Evolutionary conservation across 1,140 invertebrate genomes (phyloP).

Genomic region (Heliconius nattereri): DNA sequence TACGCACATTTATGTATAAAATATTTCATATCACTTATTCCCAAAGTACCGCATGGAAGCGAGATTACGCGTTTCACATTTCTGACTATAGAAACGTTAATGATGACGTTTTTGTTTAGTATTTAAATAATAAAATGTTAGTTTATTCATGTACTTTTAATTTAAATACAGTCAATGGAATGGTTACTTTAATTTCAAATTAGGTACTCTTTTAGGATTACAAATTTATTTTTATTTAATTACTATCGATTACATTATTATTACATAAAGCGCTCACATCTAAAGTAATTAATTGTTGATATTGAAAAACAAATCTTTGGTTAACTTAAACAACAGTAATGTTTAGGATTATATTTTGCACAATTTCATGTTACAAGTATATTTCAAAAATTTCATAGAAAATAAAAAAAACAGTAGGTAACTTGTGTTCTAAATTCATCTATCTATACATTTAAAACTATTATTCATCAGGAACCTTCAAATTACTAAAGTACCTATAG

Average conservation of each 20-base stretch:
- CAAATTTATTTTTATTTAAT: background rate
- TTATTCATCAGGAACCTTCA: slow-evolving; percentile 76
- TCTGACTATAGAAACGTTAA: background rate
- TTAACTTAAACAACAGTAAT: slow-evolving; percentile 30
- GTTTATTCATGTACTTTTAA: background rate
- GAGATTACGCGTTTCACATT: background rate
- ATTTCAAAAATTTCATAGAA: background rate
- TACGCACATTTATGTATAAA: slow-evolving; percentile 52
- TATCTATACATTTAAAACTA: slow-evolving; percentile 65
- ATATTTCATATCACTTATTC: slow-evolving; percentile 55
- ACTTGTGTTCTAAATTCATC: slow-evolving; percentile 58
- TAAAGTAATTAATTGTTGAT: background rate
- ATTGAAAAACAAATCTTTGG: slow-evolving; percentile 38
- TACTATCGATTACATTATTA: slow-evolving; percentile 7
- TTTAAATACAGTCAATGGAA: background rate
- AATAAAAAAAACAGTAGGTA: slow-evolving; percentile 51
- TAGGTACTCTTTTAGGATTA: slow-evolving; percentile 2
- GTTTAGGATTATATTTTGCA: slow-evolving; percentile 18
- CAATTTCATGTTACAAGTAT: background rate
- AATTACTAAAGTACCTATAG: slow-evolving; percentile 43
- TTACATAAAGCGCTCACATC: slow-evolving; percentile 10
- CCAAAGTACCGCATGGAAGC: slow-evolving; percentile 20
- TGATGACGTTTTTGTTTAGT: background rate
- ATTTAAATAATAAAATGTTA: background rate
- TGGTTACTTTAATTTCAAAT: background rate